Percentiles rank a stretch among this genome's conserved stretches.
Conservation (phyloP, 1,140 invertebrate genomes). For the Drosophila varians region DNA sequence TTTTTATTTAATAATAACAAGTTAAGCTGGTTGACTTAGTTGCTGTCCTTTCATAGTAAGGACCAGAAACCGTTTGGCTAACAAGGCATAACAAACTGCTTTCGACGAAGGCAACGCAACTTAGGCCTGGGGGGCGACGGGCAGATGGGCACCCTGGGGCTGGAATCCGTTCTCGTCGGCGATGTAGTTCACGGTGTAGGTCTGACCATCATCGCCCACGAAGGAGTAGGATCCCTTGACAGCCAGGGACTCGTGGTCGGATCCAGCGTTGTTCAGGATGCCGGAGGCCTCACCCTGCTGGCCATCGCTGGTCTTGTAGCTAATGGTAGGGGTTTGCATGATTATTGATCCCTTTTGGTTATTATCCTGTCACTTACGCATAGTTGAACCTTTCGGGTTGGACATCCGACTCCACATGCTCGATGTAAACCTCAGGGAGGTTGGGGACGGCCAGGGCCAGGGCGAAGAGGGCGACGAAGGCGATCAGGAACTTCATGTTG, state of each 20-base stretch:
- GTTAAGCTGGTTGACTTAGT: background rate
- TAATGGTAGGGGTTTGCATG: background rate
- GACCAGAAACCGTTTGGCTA: background rate
- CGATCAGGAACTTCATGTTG: slow-evolving; percentile 71
- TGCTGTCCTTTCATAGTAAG: background rate
- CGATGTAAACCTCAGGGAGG: background rate
- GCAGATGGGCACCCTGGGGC: slow-evolving; percentile 87
- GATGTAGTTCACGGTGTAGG: slow-evolving; percentile 87
- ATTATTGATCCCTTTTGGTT: background rate
- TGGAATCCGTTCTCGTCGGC: slow-evolving; percentile 91
- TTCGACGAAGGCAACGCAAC: background rate
- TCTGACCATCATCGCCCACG: slow-evolving; percentile 86
- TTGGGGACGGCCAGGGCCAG: slow-evolving; percentile 35
- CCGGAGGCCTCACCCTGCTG: background rate
- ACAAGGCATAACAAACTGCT: slow-evolving; percentile 6
- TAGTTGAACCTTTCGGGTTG: slow-evolving; percentile 28
- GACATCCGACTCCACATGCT: slow-evolving; percentile 12
- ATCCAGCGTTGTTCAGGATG: slow-evolving; percentile 33
- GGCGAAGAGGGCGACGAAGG: slow-evolving; percentile 73
- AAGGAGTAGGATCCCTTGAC: slow-evolving; percentile 86
- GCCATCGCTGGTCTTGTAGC: slow-evolving; percentile 56
- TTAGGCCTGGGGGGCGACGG: slow-evolving; percentile 69
- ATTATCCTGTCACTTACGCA: slow-evolving; percentile 38
- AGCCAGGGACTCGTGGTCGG: slow-evolving; percentile 74
- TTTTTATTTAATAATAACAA: slow-evolving; percentile 1